Base-by-base conservation (phyloP, 2,113 vertebrate genomes). In the Arothron firmamentum region DNA sequence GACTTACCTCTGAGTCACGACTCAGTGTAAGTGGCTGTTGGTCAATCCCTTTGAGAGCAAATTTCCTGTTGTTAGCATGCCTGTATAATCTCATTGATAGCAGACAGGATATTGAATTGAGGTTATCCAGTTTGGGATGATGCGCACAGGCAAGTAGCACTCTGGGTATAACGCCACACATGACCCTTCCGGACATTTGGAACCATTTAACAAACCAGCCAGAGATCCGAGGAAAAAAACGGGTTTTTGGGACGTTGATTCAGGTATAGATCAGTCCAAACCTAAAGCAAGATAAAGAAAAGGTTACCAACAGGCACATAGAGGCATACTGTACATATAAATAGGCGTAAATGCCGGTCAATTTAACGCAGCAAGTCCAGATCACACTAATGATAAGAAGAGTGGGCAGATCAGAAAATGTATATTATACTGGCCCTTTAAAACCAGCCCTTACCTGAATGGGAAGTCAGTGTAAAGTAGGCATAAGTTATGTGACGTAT, bases 11-110 rank as follows among this genome's bases (percentile, higher is more conserved):
- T 79, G 78, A 85, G 65, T 85, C 76, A 83, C 17, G 54, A 62
- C 38, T 73, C 58, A 46, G 66, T 71, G 62, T 72, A 81, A 75
- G 71, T 65, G 75, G 67, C 61, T 56, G 45, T 57, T 70, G 75
- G 73, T 79, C 75, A 82, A 83, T 74, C 79, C 83, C 66, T 59
- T 56, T 71, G 74, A 71, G 68, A 80, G 69, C 75, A 73, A 72
- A 81, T 85, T 85, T 85, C 82, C 82, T 86, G 81, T 80, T 78
- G 80, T 82, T 81, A 85, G 80, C 68, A 73, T 82, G 75, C 64
- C 74, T 72, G 38, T 67, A 56, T 85, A 82, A 84, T 84, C 79
- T 83, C 75, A 74, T 60, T 82, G 83, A 87, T 85, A 85, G 72
- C 62, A 83, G 72, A 80, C 79, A 76, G 83, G 83, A 87, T 85